phyloP scores from a whole-genome alignment of 2,797 vertebrate species.

The Loriculus beryllinus region DNA sequence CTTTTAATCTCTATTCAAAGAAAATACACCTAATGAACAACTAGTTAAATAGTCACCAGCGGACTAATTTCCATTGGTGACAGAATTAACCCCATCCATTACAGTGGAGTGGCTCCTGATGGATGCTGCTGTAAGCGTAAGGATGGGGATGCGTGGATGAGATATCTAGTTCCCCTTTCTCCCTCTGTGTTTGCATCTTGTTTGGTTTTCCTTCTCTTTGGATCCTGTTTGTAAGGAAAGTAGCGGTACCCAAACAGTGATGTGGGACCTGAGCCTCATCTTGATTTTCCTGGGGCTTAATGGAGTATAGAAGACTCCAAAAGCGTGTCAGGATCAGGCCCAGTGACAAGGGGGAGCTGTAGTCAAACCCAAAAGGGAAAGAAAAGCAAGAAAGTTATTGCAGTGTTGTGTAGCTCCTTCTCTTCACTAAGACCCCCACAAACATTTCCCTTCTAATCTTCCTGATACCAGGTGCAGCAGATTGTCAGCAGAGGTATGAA shows the following conservation, averaged over 20 bases:
- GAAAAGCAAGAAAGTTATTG: background rate
- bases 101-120: background rate
- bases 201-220: background rate
- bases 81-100: background rate
- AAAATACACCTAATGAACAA: background rate
- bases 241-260: background rate
- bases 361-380: background rate
- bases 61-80: background rate
- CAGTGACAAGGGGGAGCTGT: background rate
- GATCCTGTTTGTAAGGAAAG: background rate
- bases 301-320: background rate
- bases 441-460: background rate
- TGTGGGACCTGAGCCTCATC: background rate
- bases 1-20: conserved; percentile 11
- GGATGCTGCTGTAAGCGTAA: background rate
- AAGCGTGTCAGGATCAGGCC: background rate
- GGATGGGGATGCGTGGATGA: background rate
- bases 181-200: background rate
- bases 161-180: background rate
- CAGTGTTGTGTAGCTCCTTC: rapidly evolving
- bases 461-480: conserved; percentile 1
- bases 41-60: background rate
- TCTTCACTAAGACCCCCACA: background rate
- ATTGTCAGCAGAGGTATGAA: conserved; percentile 47
- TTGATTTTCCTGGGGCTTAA: background rate